These are phyloP conservation scores for Tachuris rubrigastra DNA, from an alignment of 2,113 vertebrate species.

Conservation along the genomic window DNA sequence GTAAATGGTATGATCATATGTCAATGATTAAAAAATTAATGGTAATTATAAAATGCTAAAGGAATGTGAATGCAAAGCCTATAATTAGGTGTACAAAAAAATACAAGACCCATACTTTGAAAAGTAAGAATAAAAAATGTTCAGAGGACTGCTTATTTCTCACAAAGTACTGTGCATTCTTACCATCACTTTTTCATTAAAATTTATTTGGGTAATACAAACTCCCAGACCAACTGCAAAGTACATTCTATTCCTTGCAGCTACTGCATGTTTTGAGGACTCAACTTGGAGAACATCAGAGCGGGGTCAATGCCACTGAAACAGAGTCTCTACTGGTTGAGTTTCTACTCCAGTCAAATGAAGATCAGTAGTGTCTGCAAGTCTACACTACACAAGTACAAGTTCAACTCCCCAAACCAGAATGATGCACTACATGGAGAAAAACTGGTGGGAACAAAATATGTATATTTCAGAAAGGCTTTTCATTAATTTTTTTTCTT, in stretches of 20 bases:
- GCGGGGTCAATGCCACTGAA: neutral
- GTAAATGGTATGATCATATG: neutral
- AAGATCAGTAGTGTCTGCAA: neutral
- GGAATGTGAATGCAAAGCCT: neutral
- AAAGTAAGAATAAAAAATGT: neutral
- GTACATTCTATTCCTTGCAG: accelerated
- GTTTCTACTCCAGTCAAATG: neutral
- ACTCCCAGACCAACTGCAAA: neutral
- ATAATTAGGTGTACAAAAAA: neutral
- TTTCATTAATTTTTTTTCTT: neutral
- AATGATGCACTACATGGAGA: neutral
- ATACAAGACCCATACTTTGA: neutral
- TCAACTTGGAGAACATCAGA: neutral
- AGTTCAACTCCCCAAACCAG: neutral
- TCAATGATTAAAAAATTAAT: neutral
- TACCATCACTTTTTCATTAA: neutral
- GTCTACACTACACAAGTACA: neutral
- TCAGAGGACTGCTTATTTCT: neutral
- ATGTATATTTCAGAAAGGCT: accelerated
- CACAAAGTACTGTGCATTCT: neutral
- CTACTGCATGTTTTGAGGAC: neutral
- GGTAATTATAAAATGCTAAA: neutral
- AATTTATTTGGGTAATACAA: neutral
- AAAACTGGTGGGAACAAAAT: neutral
- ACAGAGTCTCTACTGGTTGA: neutral